Evolutionary conservation across 2,113 vertebrate genomes (phyloP).

Genomic region (Carassius auratus): DNA sequence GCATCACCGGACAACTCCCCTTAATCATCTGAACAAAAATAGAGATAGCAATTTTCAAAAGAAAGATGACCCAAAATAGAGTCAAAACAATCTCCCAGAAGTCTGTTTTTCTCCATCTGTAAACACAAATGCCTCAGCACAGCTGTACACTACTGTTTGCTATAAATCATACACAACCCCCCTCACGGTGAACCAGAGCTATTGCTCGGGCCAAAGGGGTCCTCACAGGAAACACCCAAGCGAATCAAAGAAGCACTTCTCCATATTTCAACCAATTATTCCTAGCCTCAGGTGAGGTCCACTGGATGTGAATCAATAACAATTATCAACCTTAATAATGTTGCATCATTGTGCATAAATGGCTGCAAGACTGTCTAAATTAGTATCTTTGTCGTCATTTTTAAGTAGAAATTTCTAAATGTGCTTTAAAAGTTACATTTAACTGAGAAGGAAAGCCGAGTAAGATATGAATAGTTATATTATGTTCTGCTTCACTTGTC

Average conservation of each 20-base stretch:
- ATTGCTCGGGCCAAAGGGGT: constrained; percentile 16
- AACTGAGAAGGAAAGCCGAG: background rate
- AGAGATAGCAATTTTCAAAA: background rate
- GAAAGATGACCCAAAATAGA: background rate
- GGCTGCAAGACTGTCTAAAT: background rate
- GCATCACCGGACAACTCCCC: background rate
- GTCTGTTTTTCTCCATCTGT: background rate
- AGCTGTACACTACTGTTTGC: constrained; percentile 18
- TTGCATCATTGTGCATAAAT: background rate
- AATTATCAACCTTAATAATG: background rate
- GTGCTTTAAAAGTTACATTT: background rate
- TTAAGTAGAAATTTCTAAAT: background rate
- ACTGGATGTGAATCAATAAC: background rate
- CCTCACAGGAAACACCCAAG: constrained; percentile 5
- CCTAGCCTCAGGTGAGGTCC: background rate
- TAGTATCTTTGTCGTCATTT: background rate
- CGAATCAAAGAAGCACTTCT: constrained; percentile 1
- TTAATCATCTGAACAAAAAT: constrained; percentile 9
- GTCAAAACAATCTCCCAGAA: constrained; percentile 24
- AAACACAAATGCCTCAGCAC: background rate
- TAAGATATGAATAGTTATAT: background rate
- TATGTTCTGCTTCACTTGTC: background rate
- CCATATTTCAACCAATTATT: background rate
- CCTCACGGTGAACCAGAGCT: constrained; percentile 6
- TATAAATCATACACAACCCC: constrained; percentile 5